Evolutionary conservation across 2,888 invertebrate species (phyloP).

Genomic region (Phania funesta): DNA sequence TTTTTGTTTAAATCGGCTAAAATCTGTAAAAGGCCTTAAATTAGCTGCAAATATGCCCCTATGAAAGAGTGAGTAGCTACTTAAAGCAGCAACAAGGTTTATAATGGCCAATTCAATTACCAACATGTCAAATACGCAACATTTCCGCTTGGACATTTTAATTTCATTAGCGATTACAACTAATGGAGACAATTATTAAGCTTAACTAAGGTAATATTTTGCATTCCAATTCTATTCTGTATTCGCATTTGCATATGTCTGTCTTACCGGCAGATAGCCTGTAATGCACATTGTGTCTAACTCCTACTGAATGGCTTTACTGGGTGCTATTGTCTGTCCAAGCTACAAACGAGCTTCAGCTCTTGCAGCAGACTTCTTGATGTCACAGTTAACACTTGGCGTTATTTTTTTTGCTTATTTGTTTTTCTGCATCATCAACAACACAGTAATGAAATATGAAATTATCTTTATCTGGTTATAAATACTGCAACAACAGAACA

Average conservation of each 20-base stretch:
- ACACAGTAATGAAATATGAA: slow-evolving; percentile 44
- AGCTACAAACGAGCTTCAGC: slow-evolving; percentile 19
- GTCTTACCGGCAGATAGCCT: neutral
- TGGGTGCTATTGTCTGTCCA: neutral
- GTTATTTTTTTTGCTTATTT: slow-evolving; percentile 12
- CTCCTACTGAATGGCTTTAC: slow-evolving; percentile 36
- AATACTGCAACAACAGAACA: slow-evolving; percentile 30
- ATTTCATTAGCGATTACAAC: slow-evolving; percentile 69
- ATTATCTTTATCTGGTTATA: slow-evolving; percentile 52
- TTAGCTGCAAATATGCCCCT: too few relatives aligned
- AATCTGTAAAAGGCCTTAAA: too few relatives aligned
- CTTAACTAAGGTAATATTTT: slow-evolving; percentile 76
- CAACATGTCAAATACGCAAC: slow-evolving; percentile 7
- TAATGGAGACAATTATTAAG: slow-evolving; percentile 76
- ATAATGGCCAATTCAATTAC: neutral
- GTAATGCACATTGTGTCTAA: neutral
- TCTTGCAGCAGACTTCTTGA: slow-evolving; percentile 53
- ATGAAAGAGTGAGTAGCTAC: too few relatives aligned
- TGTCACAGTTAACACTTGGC: slow-evolving; percentile 60
- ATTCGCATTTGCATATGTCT: neutral
- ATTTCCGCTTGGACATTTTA: slow-evolving; percentile 35
- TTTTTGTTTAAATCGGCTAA: too few relatives aligned
- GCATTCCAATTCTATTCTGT: neutral
- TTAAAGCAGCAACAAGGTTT: neutral
- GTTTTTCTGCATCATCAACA: slow-evolving; percentile 7